Conservation (phyloP, 2,797 vertebrate genomes). For the Lacerta viridis region DNA sequence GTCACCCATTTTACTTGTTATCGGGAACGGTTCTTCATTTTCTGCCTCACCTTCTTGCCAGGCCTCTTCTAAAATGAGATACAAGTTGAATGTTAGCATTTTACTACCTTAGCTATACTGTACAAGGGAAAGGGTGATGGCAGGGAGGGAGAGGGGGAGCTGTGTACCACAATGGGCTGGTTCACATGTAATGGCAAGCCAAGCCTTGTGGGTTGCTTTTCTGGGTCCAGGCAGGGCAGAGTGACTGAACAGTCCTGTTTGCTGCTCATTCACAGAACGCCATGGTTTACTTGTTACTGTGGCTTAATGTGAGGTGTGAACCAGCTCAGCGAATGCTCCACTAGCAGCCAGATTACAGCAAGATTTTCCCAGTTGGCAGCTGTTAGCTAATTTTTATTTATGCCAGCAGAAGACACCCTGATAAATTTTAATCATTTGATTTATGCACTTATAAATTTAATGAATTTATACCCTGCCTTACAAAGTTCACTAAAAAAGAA, state of each 20-base stretch:
- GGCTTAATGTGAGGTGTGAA: too few species aligned
- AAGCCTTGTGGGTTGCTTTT: too few species aligned
- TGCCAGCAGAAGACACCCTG: not conserved
- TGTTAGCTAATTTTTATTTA: not conserved
- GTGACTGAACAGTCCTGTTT: too few species aligned
- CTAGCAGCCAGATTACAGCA: not conserved
- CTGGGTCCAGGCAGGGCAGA: too few species aligned
- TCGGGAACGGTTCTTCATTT: slow-evolving; percentile 87
- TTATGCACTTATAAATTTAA: too few species aligned
- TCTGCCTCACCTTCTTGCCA: slow-evolving; percentile 90
- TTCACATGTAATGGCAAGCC: too few species aligned
- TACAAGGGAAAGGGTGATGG: not conserved
- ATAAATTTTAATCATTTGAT: too few species aligned
- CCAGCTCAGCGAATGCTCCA: not conserved
- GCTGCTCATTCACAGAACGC: too few species aligned
- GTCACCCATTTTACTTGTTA: slow-evolving; percentile 56
- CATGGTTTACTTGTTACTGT: too few species aligned
- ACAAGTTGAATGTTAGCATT: not conserved
- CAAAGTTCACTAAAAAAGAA: too few species aligned
- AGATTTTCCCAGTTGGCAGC: not conserved
- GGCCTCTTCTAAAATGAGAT: slow-evolving; percentile 90
- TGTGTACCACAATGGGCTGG: not conserved
- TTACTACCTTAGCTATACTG: not conserved
- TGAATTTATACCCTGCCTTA: too few species aligned
- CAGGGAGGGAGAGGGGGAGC: too few species aligned